phyloP scores from a whole-genome alignment of 64 coral and sea anemone genomes.

The Platygyra sinensis region DNA sequence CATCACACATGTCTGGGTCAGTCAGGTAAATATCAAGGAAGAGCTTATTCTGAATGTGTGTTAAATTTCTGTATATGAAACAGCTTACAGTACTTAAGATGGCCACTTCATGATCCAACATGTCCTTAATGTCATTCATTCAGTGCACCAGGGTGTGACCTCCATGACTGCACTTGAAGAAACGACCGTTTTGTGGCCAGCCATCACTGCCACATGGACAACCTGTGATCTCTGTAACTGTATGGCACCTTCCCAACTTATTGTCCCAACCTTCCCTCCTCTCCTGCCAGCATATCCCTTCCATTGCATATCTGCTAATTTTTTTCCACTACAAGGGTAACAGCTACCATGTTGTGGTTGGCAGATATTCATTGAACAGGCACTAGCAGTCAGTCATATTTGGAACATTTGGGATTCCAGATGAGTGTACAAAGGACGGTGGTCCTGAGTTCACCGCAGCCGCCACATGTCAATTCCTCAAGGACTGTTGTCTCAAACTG shows the following conservation, averaged over 20 bases:
- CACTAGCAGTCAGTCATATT: background rate
- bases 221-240: slow-evolving; percentile 31
- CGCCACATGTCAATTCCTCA: background rate
- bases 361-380: slow-evolving; percentile 20
- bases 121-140: background rate
- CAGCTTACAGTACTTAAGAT: no score
- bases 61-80: no score
- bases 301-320: slow-evolving; percentile 47
- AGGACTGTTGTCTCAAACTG: slow-evolving; percentile 34
- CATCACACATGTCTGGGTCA: no score
- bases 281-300: slow-evolving; percentile 23
- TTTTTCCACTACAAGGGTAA: slow-evolving; percentile 38
- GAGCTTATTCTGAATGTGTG: no score
- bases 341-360: slow-evolving; percentile 36
- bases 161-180: slow-evolving; percentile 21
- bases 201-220: background rate
- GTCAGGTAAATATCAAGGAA: no score
- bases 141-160: slow-evolving; percentile 38
- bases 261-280: background rate
- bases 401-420: slow-evolving; percentile 35
- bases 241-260: slow-evolving; percentile 27
- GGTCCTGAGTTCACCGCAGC: slow-evolving; percentile 28
- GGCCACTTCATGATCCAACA: no score
- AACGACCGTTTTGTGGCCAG: slow-evolving; percentile 40
- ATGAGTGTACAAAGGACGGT: background rate